These are phyloP conservation scores for Stegodyphus mimosarum DNA, from an alignment of 1,140 invertebrate species.

Conservation along the genomic window DNA sequence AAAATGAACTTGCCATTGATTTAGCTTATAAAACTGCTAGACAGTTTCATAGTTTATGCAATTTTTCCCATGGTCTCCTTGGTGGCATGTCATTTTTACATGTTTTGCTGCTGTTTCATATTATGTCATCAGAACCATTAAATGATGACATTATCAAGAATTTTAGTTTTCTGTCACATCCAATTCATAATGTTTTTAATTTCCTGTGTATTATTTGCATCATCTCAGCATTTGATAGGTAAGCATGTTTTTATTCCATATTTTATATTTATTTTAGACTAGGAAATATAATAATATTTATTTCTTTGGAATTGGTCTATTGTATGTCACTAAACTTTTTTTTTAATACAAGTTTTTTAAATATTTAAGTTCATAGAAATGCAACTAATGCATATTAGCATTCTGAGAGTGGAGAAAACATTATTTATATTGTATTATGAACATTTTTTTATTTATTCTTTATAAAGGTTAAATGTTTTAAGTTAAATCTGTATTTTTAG, in stretches of 20 bases:
- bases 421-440: too few relatives aligned
- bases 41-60: constrained; percentile 33
- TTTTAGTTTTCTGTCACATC: constrained; percentile 39
- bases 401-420: too few relatives aligned
- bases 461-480: too few relatives aligned
- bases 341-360: too few relatives aligned
- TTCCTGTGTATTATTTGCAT: constrained; percentile 45
- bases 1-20: constrained; percentile 14
- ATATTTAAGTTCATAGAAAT: too few relatives aligned
- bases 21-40: constrained; percentile 15
- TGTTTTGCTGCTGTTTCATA: constrained; percentile 31
- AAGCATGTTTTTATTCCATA: neutral
- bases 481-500: too few relatives aligned
- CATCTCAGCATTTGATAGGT: constrained; percentile 49
- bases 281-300: too few relatives aligned
- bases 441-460: too few relatives aligned
- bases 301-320: too few relatives aligned
- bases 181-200: constrained; percentile 48
- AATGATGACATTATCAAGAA: constrained; percentile 19
- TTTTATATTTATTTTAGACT: too few relatives aligned
- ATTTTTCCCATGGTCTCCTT: constrained; percentile 38
- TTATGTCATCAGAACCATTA: neutral
- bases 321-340: too few relatives aligned
- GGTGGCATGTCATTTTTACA: constrained; percentile 41
- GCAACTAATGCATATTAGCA: too few relatives aligned